Evolutionary conservation across 2,113 vertebrate species (phyloP), one percentile per base, ranked within the genome.

Genomic region (Oreochromis aureus): DNA sequence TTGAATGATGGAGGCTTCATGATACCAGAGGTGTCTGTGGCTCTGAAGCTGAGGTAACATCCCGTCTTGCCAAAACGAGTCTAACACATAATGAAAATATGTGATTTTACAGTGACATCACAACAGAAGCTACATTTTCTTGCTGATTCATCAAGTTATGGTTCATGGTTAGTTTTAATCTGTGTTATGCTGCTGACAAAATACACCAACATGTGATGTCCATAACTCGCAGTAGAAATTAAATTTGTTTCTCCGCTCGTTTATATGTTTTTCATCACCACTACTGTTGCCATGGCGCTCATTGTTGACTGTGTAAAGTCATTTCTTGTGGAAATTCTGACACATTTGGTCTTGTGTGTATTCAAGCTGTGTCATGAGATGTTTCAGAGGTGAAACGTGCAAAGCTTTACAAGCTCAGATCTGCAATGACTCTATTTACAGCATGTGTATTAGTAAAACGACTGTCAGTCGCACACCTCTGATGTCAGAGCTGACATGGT

Each of bases 231-330:
- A 36, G 2, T 5, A 7, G 10, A n/a, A 36, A 11, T 66, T 1
- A 0, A 19, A 63, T 30, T 30, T 16, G 56, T 59, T 9, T 30
- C 16, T 34, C 2, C 30, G 19, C 2, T 63, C 18, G 2, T 19
- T 36, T 13, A 58, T 34, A 34, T 36, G 32, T 63, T 66, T 66
- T 66, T 0, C 32, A 61, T 34, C 58, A 61, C 5, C 58, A 61
- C 0, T 6, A 34, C 30, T 5, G 5, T 18, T 32, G 7, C 58
- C 56, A 10, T 32, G 15, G 0, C 2, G 3, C 30, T 34, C 59
- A 63, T 34, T 63, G 16, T 63, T 63, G 4, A 1, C 27, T 16
- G 34, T 36, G 32, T 34, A 66, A 66, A 66, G 10, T 66, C 0
- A 66, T 36, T 39, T 66, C 32, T n/a, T n/a, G 32, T 7, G 10